Percentiles rank a stretch among this genome's conserved stretches.
Conservation (phyloP, 2,888 invertebrate genomes). For the Cerceris ruficornis region DNA sequence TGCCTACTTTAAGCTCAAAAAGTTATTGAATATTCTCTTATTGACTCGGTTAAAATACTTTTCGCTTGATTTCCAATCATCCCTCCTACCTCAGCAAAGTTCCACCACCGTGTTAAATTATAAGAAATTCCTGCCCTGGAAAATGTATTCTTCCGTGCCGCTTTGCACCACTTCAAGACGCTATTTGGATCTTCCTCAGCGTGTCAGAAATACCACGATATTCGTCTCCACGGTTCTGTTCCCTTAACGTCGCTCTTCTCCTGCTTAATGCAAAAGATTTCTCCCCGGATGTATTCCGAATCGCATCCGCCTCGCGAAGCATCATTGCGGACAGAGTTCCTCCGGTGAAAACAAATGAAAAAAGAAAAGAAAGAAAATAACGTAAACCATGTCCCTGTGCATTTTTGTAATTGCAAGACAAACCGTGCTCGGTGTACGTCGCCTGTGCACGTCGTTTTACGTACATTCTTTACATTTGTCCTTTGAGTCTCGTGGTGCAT, state of each 20-base stretch:
- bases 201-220: neutral
- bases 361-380: neutral
- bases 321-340: neutral
- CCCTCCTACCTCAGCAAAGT: neutral
- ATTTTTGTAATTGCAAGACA: constrained; percentile 14
- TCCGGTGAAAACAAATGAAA: neutral
- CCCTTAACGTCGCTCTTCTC: neutral
- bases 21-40: too few relatives aligned
- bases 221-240: neutral
- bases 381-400: neutral
- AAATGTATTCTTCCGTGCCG: neutral
- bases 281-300: neutral
- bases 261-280: neutral
- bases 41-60: too few relatives aligned
- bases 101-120: too few relatives aligned
- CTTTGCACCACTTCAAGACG: neutral
- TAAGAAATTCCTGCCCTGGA: neutral
- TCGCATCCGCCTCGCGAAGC: neutral
- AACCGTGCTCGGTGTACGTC: constrained; percentile 2
- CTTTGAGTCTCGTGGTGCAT: constrained; percentile 4
- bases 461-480: constrained; percentile 4
- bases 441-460: neutral
- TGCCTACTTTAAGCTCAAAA: too few relatives aligned
- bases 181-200: neutral
- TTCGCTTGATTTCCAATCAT: neutral